Evolutionary conservation across 2,797 vertebrate genomes (phyloP).

Genomic region (Luscinia megarhynchos): DNA sequence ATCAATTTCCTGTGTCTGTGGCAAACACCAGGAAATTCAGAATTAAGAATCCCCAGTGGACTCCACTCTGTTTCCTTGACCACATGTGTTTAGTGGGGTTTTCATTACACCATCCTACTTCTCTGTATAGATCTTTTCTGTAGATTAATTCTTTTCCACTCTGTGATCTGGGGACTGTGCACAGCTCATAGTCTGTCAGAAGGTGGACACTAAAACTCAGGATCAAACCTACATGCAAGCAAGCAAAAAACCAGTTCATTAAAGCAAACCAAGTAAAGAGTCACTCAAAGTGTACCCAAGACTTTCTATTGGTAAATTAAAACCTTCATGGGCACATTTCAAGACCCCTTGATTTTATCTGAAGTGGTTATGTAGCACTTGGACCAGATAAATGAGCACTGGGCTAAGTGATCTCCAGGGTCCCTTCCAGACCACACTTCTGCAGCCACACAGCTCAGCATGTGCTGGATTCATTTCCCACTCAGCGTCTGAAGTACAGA

Average conservation of each 20-base stretch:
- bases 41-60: neutral
- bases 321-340: neutral
- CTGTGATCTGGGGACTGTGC: neutral
- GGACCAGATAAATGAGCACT: neutral
- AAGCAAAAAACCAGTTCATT: neutral
- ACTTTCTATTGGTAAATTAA: neutral
- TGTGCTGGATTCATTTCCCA: neutral
- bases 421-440: neutral
- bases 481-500: neutral
- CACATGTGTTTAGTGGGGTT: neutral
- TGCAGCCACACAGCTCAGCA: neutral
- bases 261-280: neutral
- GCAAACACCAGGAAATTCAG: neutral
- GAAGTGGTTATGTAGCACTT: neutral
- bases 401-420: neutral
- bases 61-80: neutral
- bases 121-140: neutral
- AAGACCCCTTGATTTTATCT: neutral
- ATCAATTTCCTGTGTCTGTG: neutral
- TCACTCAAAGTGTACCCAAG: neutral
- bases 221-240: neutral
- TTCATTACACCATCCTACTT: neutral
- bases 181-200: neutral
- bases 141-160: neutral
- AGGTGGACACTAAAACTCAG: neutral